Base-by-base conservation (phyloP, 30 jellyfish, hydroid and myxozoan genomes). In the Chironex yamaguchii region DNA sequence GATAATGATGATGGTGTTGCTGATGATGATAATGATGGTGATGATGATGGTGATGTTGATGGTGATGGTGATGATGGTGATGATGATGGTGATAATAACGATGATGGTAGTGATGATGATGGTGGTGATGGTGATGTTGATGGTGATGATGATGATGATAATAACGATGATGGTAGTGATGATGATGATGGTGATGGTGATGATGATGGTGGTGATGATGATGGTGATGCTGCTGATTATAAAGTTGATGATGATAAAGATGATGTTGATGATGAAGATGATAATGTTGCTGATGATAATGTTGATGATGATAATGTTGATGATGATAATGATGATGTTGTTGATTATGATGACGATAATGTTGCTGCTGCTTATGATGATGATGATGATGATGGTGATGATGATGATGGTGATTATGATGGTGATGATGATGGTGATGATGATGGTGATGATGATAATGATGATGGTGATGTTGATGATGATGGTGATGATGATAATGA, bases 191-290 rank as follows among this genome's bases (percentile, higher is more conserved):
- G 28, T 1, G 75, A 62, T 25, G 75, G 28, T 62, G 75, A 62
- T 25, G 75, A 62, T 25, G 75, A 62, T 62, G 75, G 28, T 62
- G 75, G 28, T 62, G 75, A 62, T 25, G 75, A 62, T 62, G 75
- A 62, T 62, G 75, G 6, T 1, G 63, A 62, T 62, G 75, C 24
- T 25, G 75, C 24, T 62, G 75, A 62, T 62, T 32, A 11, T 62
- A 36, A 62, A 22, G 64, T 22, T 62, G 76, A 62, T 3, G 64
- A 0, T 62, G 76, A 62, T 62, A n/a, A 62, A 22, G 76, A 0
- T 62, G 76, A 62, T 62, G 76, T 0, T 62, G 76, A 62, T 62
- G 76, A 62, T 62, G 76, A 62, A 22, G 76, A 62, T 62, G 76
- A 62, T 62, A 42, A 62, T 0, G 76, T 22, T 62, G 76, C 24